Evolutionary conservation across 2,113 vertebrate species (phyloP), one percentile per base, ranked within the genome.

Genomic region (Numida meleagris): DNA sequence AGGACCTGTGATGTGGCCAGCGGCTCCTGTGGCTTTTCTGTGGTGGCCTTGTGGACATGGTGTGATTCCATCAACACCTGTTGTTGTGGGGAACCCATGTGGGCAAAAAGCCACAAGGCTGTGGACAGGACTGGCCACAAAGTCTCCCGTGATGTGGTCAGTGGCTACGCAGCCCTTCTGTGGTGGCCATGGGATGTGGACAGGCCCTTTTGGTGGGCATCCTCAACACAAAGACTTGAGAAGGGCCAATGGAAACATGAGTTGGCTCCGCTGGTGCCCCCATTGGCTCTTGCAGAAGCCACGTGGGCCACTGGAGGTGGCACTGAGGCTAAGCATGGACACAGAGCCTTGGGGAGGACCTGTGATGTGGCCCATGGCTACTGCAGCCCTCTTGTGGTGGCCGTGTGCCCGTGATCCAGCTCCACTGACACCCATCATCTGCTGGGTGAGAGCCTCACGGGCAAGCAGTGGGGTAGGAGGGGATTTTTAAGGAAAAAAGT

Each of bases 181-280:
- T 8, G 36, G 31, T 51, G 29, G 83, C 73, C 45, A 8, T 2
- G 6, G 43, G 42, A n/a, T 6, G 3, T 23, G 34, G 42, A 14
- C n/a, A 29, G 34, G 42, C 42, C 50, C 8, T 45, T 48, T 18
- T 27, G 27, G 42, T 65, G 61, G 8, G n/a, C n/a, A 4, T 27
- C 34, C 17, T n/a, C 40, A 18, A 21, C 6, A 4, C 19, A 23
- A 57, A n/a, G 50, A 48, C 29, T n/a, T 27, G 4, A 17, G 61
- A 48, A 48, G 42, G 33, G 31, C 38, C 25, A 43, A 7, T 0
- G 1, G 57, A 38, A 9, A 45, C 1, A 9, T 11, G n/a, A 27
- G 13, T 46, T 68, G 45, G 42, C n/a, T 19, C n/a, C 16, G 10
- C 19, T 36, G 33, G 14, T 24, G 40, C 24, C 62, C 62, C 33